Percentiles rank a stretch among this genome's conserved stretches.
phyloP scores from a whole-genome alignment of 2,797 vertebrate genomes.

The Ctenopoma kingsleyae region DNA sequence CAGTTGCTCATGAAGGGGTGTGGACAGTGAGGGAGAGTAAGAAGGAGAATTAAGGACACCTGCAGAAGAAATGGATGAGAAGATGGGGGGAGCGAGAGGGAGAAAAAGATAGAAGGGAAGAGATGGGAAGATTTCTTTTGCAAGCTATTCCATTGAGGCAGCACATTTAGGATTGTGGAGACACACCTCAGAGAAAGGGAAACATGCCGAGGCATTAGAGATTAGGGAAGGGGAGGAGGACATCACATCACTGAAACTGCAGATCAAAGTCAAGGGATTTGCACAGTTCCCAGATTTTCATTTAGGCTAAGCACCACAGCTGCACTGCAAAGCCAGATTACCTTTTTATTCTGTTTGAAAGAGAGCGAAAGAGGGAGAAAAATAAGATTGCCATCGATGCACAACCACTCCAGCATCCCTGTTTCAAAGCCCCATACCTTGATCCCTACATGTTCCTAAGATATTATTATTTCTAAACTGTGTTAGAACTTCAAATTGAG shows the following conservation, averaged over 20 bases:
- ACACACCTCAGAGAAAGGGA: slow-evolving; percentile 65
- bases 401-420: slow-evolving; percentile 44
- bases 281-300: slow-evolving; percentile 74
- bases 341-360: slow-evolving; percentile 68
- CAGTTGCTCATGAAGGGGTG: slow-evolving; percentile 42
- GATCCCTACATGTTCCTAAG: slow-evolving; percentile 37
- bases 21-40: slow-evolving; percentile 33
- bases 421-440: slow-evolving; percentile 54
- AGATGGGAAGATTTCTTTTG: slow-evolving; percentile 50
- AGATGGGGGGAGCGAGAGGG: slow-evolving; percentile 16
- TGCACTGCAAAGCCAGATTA: slow-evolving; percentile 72
- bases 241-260: slow-evolving; percentile 58
- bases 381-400: slow-evolving; percentile 59
- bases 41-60: slow-evolving; percentile 65
- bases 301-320: slow-evolving; percentile 68
- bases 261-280: slow-evolving; percentile 79
- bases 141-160: slow-evolving; percentile 51
- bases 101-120: neutral
- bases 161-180: slow-evolving; percentile 67
- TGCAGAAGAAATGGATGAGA: slow-evolving; percentile 49
- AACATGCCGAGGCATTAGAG: slow-evolving; percentile 72
- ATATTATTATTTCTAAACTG: slow-evolving; percentile 49
- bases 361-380: slow-evolving; percentile 26
- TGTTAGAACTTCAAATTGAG: slow-evolving; percentile 49
- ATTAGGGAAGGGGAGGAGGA: slow-evolving; percentile 70